Evolutionary conservation across 2,888 invertebrate genomes (phyloP), one percentile per base, ranked within the genome.

Genomic region (Lasioglossum calceatum): DNA sequence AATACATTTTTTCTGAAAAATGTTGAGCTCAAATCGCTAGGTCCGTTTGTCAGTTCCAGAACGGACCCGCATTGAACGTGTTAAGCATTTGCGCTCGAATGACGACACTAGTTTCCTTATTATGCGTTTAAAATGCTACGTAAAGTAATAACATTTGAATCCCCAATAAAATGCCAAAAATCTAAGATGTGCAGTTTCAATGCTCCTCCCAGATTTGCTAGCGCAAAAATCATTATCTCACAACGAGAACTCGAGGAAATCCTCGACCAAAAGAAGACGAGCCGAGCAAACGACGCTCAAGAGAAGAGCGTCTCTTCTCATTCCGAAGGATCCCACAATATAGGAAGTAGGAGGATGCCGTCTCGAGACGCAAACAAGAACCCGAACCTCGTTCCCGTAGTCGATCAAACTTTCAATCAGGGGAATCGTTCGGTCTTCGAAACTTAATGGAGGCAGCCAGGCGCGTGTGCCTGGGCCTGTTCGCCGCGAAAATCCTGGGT

Each of bases 401-500:
- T 70, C 70, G 10, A 70, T 70, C 70, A 70, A 70, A 70, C 70
- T 70, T 70, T 39, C 23, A 39, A 39, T 12, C 36, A 5, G 39
- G 70, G n/a, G 16, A 44, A 50, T n/a, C 67, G n/a, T 50, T n/a
- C 47, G 27, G 36, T 58, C 36, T 61, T n/a, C 16, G 54, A 32
- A 44, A 72, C n/a, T 67, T 47, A 73, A 71, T 76, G 82, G 64
- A 19, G 32, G 19, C 67, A 32, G 16, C 47, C 27, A 7, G 16
- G 42, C 58, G 27, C 39, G 39, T 58, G 44, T 72, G 14, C n/a
- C 10, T 42, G 4, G n/a, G 74, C 50, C 8, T 32, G 64, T 27
- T 32, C 64, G 36, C 12, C 5, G 70, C 58, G 75, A 84, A 78
- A 61, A 70, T 74, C 44, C 36, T 27, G 76, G 16, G 2, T 77